Base-by-base conservation (phyloP, 2,113 vertebrate species). In the Panthera leo region DNA sequence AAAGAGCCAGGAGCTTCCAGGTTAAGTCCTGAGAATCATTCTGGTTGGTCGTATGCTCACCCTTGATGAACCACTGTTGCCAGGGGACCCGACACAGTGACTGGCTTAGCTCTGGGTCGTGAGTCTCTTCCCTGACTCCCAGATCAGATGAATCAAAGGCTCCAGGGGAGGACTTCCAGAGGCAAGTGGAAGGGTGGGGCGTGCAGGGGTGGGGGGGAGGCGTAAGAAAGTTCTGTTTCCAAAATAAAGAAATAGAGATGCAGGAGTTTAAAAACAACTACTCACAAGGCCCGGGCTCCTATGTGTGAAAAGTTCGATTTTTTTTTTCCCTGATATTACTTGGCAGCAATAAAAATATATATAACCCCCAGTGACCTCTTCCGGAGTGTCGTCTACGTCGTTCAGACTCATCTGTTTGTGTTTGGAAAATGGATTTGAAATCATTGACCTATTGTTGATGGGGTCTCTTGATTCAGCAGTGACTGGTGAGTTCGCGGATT, bases 361-460 rank as follows among this genome's bases (percentile, higher is more conserved):
- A 36, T 63, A 25, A 95, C 85, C 11, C 85, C 29, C 5, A 42
- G 25, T 25, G 34, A 75, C 76, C 75, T 87, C 89, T 80, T 76
- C 48, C 85, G n/a, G 21, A 73, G 19, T 76, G 75, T 79, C 85
- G 27, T 34, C 92, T 90, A 39, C 71, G 67, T 71, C 67, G 83
- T 89, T 78, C 90, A 70, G n/a, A 23, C 42, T 96, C 90, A 94
- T 89, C 55, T 92, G 25, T 70, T 82, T 75, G 48, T 89, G 71
- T 94, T 94, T 88, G 68, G 71, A 88, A 94, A 95, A 85, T 76
- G 8, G 71, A 82, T 93, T 78, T 95, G 83, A 93, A 93, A 93
- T 82, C 84, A 34, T n/a, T 53, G 82, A 67, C 82, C 86, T 10
- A 36, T 45, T 29, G 48, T 70, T 93, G 53, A 86, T 58, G 39